phyloP scores from a whole-genome alignment of 2,113 vertebrate species.

The Mus musculus region DNA sequence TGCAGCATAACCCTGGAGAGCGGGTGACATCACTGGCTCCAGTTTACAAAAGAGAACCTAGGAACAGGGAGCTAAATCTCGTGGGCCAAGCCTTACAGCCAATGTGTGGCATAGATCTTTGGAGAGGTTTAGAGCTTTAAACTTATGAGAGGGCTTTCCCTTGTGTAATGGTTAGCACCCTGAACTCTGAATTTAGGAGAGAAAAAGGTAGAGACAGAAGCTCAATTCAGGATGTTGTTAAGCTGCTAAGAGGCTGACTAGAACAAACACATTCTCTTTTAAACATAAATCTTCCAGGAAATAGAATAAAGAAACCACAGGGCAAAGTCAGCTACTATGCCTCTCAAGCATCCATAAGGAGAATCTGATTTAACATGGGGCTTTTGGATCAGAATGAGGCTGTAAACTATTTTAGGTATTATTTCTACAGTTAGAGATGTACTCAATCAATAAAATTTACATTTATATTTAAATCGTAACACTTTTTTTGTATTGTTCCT shows the following conservation, averaged over 20 bases:
- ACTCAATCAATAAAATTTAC: conserved; percentile 3
- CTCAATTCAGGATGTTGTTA: conserved; percentile 25
- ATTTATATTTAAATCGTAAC: conserved; percentile 42
- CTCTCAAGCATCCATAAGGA: background rate
- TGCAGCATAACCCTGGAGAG: background rate
- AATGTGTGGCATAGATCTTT: background rate
- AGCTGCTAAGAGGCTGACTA: background rate
- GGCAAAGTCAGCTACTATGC: conserved; percentile 12
- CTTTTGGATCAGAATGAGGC: conserved; percentile 41
- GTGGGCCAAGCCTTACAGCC: background rate
- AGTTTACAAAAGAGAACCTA: conserved; percentile 50
- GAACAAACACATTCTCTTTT: conserved; percentile 52
- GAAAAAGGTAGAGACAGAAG: background rate
- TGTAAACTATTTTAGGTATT: conserved; percentile 37
- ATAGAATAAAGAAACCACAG: background rate
- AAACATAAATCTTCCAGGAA: conserved; percentile 16
- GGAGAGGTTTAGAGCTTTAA: conserved; percentile 22
- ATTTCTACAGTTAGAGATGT: conserved; percentile 27
- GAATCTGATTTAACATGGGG: conserved; percentile 14
- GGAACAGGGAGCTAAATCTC: background rate
- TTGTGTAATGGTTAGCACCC: background rate
- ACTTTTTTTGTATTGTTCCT: background rate
- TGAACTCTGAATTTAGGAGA: conserved; percentile 14
- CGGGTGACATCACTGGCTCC: background rate
- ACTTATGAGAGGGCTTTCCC: background rate